phyloP scores from a whole-genome alignment of 2,888 invertebrate genomes.

The Zhuqinia jingwanae region DNA sequence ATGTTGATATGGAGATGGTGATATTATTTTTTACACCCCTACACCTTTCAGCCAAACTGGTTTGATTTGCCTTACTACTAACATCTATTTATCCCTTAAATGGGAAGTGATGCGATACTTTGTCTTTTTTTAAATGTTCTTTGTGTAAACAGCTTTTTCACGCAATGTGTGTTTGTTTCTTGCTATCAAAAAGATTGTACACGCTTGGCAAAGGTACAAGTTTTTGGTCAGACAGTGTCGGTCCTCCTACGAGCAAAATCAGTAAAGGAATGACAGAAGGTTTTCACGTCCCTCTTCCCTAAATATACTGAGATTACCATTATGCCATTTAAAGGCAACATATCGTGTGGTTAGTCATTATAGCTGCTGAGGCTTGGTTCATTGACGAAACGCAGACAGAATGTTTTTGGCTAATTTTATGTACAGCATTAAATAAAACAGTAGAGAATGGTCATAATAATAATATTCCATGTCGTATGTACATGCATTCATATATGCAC shows the following conservation, averaged over 20 bases:
- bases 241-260: conserved; percentile 62
- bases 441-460: too few relatives aligned
- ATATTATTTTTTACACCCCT: conserved; percentile 40
- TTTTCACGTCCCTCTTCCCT: conserved; percentile 56
- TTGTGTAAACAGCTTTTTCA: conserved; percentile 12
- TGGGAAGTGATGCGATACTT: conserved; percentile 65
- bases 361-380: conserved; percentile 21
- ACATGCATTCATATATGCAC: too few relatives aligned
- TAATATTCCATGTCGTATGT: neutral
- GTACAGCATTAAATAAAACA: conserved; percentile 40
- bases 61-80: conserved; percentile 62
- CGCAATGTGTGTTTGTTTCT: neutral
- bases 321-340: conserved; percentile 63
- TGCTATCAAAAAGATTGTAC: too few relatives aligned
- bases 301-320: conserved; percentile 60
- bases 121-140: conserved; percentile 54
- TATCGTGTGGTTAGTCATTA: conserved; percentile 54
- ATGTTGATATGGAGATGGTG: conserved; percentile 49
- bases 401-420: conserved; percentile 35
- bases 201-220: neutral
- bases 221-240: neutral
- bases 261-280: conserved; percentile 60
- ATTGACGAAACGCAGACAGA: conserved; percentile 54
- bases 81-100: conserved; percentile 70
- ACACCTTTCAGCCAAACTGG: conserved; percentile 72